These are phyloP conservation scores for Paratilapia polleni DNA, from an alignment of 2,113 vertebrate species.

Conservation along the genomic window DNA sequence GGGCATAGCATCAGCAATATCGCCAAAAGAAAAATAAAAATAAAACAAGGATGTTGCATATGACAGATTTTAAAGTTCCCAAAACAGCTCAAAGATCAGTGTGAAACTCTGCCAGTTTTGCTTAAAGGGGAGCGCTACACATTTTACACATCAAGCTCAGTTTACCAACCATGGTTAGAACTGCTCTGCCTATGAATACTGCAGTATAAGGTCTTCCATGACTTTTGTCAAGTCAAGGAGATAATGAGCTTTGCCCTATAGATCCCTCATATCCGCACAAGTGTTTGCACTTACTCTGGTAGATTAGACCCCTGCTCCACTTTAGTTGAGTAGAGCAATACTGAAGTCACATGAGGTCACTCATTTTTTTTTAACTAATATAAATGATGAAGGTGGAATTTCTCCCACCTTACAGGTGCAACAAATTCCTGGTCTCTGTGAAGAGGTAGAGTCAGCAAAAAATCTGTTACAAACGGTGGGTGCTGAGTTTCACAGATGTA, in stretches of 20 bases:
- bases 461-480: background rate
- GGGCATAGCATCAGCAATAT: constrained; percentile 12
- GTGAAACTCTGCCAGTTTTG: background rate
- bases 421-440: background rate
- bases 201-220: background rate
- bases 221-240: background rate
- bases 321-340: background rate
- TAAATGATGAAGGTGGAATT: background rate
- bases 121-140: background rate
- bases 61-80: constrained; percentile 14
- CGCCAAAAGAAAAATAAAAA: constrained; percentile 9
- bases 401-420: background rate
- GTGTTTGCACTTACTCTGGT: background rate
- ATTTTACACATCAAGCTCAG: constrained; percentile 5
- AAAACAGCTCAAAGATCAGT: constrained; percentile 27
- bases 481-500: background rate
- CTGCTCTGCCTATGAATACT: background rate
- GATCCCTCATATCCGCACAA: background rate
- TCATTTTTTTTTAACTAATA: background rate
- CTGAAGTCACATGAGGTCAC: background rate
- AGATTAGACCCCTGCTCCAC: background rate
- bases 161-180: background rate
- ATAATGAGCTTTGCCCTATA: background rate
- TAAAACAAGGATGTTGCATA: constrained; percentile 5
- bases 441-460: background rate